Evolutionary conservation across 2,888 invertebrate species (phyloP).

Genomic region (Troides oblongomaculatus): DNA sequence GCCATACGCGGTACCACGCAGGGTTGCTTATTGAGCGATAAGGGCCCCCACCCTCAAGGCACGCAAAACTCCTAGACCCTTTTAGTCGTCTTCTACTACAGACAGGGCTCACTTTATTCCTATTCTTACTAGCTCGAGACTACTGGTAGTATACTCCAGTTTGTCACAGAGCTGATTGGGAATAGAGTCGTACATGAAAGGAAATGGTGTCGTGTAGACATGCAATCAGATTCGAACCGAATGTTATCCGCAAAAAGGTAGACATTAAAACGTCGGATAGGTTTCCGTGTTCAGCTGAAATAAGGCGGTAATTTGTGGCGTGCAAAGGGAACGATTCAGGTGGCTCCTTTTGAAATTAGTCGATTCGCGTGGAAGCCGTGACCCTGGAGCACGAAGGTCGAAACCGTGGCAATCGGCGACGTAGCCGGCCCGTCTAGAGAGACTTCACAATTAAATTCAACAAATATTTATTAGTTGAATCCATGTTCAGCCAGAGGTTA

Average conservation of each 20-base stretch:
- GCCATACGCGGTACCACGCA: too few species aligned
- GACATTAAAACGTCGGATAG: background rate
- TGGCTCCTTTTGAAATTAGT: slow-evolving; percentile 52
- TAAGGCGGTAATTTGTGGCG: slow-evolving; percentile 47
- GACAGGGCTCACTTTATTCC: too few species aligned
- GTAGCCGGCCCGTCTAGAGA: slow-evolving; percentile 40
- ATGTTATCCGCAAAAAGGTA: background rate
- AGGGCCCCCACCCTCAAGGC: too few species aligned
- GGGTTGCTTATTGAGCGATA: too few species aligned
- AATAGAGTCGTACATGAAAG: too few species aligned
- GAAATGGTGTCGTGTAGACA: too few species aligned
- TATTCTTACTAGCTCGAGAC: too few species aligned
- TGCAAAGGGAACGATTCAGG: slow-evolving; percentile 51
- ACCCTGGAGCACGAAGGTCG: slow-evolving; percentile 58
- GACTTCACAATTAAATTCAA: slow-evolving; percentile 13
- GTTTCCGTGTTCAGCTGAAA: slow-evolving; percentile 45
- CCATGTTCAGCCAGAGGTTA: background rate
- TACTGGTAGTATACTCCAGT: too few species aligned
- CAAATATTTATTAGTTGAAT: slow-evolving; percentile 29
- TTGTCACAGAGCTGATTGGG: too few species aligned
- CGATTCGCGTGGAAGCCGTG: slow-evolving; percentile 57
- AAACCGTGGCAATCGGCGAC: slow-evolving; percentile 60
- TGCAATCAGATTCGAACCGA: background rate
- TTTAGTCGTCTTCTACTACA: too few species aligned
- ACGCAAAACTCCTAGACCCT: too few species aligned